Evolutionary conservation across 2,797 vertebrate species (phyloP).

Genomic region (Discoglossus pictus): DNA sequence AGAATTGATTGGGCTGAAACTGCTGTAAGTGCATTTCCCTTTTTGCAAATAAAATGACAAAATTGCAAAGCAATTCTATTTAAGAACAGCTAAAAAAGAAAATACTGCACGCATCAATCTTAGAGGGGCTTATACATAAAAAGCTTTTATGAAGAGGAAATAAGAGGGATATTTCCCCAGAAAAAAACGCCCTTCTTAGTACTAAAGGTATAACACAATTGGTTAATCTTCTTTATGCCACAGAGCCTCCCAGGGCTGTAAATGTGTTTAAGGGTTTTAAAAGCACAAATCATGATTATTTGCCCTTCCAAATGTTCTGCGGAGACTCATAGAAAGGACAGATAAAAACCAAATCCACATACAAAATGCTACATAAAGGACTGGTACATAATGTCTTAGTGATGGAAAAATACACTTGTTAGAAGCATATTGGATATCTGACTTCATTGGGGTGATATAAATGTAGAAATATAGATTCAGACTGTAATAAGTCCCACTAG

Average conservation of each 20-base stretch:
- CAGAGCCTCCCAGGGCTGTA: constrained; percentile 8
- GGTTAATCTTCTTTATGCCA: constrained; percentile 26
- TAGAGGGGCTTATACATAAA: constrained; percentile 6
- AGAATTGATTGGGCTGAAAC: neutral
- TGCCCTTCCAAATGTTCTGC: constrained; percentile 15
- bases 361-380: no score
- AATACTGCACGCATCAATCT: constrained; percentile 8
- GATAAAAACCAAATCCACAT: constrained; percentile 11
- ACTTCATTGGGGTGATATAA: no score
- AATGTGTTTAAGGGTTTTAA: constrained; percentile 13
- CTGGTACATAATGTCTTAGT: no score
- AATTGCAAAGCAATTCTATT: constrained; percentile 6
- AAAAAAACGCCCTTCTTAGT: constrained; percentile 10
- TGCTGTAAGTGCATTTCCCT: constrained; percentile 18
- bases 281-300: constrained; percentile 26
- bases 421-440: no score
- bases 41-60: constrained; percentile 24
- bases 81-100: constrained; percentile 8
- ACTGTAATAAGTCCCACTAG: no score
- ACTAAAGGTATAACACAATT: constrained; percentile 15
- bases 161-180: neutral
- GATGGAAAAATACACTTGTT: no score
- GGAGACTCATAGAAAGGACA: constrained; percentile 1
- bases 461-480: no score
- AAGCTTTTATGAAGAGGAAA: constrained; percentile 23